Conservation (phyloP, 2,888 invertebrate genomes). For the Coelopa pilipes region DNA sequence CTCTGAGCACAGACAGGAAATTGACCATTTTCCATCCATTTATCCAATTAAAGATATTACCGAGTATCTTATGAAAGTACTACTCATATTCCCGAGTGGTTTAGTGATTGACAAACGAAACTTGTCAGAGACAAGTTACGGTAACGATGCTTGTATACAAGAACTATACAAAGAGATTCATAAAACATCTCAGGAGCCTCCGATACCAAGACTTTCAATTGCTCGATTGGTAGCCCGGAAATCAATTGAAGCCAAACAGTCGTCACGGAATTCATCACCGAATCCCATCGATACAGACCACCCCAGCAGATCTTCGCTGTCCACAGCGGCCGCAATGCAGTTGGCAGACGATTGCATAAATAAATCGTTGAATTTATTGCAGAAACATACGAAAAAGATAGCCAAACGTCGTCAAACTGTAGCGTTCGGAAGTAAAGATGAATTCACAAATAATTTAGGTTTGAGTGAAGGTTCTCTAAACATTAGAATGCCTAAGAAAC, state of each 20-base stretch:
- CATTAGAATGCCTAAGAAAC: constrained; percentile 21
- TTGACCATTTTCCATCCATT: constrained; percentile 47
- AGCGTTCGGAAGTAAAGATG: constrained; percentile 45
- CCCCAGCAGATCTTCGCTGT: neutral
- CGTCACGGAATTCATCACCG: constrained; percentile 18
- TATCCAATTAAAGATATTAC: constrained; percentile 48
- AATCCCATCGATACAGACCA: constrained; percentile 10
- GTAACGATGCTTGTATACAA: constrained; percentile 41
- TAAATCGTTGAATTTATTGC: neutral
- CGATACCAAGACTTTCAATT: constrained; percentile 55
- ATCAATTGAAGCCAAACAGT: constrained; percentile 47
- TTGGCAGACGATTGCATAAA: constrained; percentile 26
- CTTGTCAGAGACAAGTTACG: constrained; percentile 49
- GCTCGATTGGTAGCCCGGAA: constrained; percentile 50
- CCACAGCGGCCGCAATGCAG: constrained; percentile 37
- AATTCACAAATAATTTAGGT: constrained; percentile 17
- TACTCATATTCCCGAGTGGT: constrained; percentile 59
- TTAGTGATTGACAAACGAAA: constrained; percentile 56
- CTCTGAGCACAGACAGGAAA: constrained; percentile 46
- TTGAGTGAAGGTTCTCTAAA: neutral
- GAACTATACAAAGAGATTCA: constrained; percentile 53
- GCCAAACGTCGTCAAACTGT: constrained; percentile 51
- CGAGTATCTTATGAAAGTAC: constrained; percentile 51
- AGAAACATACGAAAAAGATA: constrained; percentile 44
- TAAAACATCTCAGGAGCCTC: constrained; percentile 52